Base-by-base conservation (phyloP, 2,888 invertebrate species). In the Willowsia nigromaculata region DNA sequence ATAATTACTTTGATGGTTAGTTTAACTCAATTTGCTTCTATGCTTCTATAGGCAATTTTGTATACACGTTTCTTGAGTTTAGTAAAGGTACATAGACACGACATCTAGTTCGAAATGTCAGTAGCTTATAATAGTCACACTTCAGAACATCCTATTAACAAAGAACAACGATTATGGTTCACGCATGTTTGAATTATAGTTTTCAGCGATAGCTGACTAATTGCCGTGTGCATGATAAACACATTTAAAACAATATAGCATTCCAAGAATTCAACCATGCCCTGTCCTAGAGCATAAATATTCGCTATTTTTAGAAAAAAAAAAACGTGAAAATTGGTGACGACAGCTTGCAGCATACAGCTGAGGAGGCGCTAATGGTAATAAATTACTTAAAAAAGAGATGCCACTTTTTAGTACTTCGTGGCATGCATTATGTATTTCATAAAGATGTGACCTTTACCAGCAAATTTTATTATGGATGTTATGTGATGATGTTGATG, bases 361-460 rank as follows among this genome's bases (percentile, higher is more conserved):
- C 33, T 30, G 62, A 22, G 13, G 68, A 33, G 37, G 40, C 22
- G n/a, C 37, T 7, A 40, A 7, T 33, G 40, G 18, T 37, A 68
- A 37, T 68, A 68, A 37, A 68, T 68, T n/a, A 68, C 18, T 9
- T 9, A n/a, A 37, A 59, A 56, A 22, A 59, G 56, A 59, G 56
- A 37, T 37, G 7, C 37, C 4, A n/a, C 40, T n/a, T 11, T 43
- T 43, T 71, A 71, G 25, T 47, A 71, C 71, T 11, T 47, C 25
- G n/a, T n/a, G n/a, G n/a, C n/a, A 43, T 43, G 25, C 71, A 71
- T 71, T 33, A 71, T 71, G 43, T 13, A 71, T 43, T 71, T 71
- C 71, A 43, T 71, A 43, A 71, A 65, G 47, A 47, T 7, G 25
- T 71, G 71, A 71, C 71, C 71, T 71, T 71, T 71, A 68, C 40